Evolutionary conservation across 2,797 vertebrate genomes (phyloP).

Genomic region (Acropternis orthonyx): DNA sequence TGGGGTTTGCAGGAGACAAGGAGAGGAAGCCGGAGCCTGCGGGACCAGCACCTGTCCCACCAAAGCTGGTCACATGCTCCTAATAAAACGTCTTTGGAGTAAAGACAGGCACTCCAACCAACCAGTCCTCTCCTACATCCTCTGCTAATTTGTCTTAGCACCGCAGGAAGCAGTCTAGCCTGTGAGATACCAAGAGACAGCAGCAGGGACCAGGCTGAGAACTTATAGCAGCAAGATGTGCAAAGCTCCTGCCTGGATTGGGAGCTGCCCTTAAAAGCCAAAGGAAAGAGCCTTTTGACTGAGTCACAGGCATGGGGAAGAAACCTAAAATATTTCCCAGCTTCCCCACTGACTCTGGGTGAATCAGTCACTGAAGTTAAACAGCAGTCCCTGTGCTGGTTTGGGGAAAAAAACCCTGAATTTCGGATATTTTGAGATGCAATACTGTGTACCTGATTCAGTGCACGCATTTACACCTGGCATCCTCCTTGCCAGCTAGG

Average conservation of each 20-base stretch:
- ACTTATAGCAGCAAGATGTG: not conserved
- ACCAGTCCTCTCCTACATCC: not conserved
- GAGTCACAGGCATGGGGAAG: not conserved
- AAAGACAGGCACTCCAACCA: not conserved
- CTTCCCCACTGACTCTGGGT: not conserved
- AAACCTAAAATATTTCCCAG: not conserved
- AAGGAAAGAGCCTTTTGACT: not conserved
- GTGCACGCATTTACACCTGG: not conserved
- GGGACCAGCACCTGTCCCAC: not conserved
- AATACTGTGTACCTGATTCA: not conserved
- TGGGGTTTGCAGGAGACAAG: not conserved
- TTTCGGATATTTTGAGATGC: not conserved
- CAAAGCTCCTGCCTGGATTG: fast-evolving
- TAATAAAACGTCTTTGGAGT: not conserved
- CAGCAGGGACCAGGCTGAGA: not conserved
- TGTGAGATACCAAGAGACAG: not conserved
- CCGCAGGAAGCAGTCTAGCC: not conserved
- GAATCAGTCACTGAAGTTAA: not conserved
- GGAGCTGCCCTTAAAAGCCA: not conserved
- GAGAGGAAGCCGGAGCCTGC: not conserved
- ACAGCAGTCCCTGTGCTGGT: not conserved
- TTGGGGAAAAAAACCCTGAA: not conserved
- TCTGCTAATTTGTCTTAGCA: not conserved
- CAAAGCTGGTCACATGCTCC: fast-evolving
- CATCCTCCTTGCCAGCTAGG: not conserved